phyloP scores from a whole-genome alignment of 2,888 invertebrate species.

The Rhagium mordax region DNA sequence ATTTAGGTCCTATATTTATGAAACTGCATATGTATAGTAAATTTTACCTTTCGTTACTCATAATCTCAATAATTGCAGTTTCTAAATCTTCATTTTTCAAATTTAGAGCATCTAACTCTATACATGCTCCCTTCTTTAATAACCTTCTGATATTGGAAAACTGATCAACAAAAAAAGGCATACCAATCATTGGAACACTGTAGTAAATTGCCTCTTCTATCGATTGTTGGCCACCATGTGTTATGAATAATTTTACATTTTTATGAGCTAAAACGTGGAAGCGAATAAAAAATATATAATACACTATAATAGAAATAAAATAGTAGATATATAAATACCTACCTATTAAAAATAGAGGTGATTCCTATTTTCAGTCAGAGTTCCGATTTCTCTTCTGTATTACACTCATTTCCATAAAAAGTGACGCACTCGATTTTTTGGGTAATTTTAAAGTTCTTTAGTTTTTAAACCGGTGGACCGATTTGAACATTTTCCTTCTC shows the following conservation, averaged over 20 bases:
- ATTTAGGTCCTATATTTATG: too few species aligned
- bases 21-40: neutral
- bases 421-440: too few species aligned
- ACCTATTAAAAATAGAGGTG: too few species aligned
- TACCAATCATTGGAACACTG: conserved; percentile 16
- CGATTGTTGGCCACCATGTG: conserved; percentile 24
- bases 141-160: conserved; percentile 23
- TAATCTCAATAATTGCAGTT: conserved; percentile 12
- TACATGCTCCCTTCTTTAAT: conserved; percentile 13
- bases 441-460: too few species aligned
- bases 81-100: conserved; percentile 8
- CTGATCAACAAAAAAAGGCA: conserved; percentile 17
- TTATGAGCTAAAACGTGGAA: conserved; percentile 20
- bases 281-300: too few species aligned
- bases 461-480: too few species aligned
- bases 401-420: too few species aligned
- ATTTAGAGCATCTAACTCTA: conserved; percentile 3
- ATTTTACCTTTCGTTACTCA: conserved; percentile 11
- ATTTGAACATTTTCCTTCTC: too few species aligned
- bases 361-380: too few species aligned
- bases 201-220: conserved; percentile 28
- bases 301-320: too few species aligned
- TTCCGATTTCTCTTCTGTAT: too few species aligned
- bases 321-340: too few species aligned
- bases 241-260: conserved; percentile 18